Conservation (phyloP, 2,113 vertebrate genomes). For the Esox niger region DNA sequence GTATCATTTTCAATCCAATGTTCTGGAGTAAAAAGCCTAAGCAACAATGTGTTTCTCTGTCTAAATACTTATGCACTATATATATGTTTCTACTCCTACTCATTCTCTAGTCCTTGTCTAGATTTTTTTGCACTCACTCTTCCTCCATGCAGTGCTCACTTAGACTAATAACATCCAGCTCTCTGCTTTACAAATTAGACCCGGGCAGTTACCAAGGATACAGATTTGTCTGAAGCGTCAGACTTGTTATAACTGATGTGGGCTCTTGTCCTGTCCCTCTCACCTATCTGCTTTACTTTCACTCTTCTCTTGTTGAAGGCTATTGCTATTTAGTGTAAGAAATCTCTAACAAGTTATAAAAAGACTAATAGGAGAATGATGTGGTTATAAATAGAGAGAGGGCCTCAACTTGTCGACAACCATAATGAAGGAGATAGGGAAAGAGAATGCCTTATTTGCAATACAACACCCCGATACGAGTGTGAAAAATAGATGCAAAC, state of each 20-base stretch:
- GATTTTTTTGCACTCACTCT: slow-evolving; percentile 24
- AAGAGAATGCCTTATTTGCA: too few relatives aligned
- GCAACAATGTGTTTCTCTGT: too few relatives aligned
- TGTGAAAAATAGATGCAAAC: slow-evolving; percentile 16
- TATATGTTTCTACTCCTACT: slow-evolving; percentile 7
- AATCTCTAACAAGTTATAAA: background rate
- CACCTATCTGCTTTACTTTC: slow-evolving; percentile 36
- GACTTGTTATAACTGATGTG: slow-evolving; percentile 47
- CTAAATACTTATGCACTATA: too few relatives aligned
- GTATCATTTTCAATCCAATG: too few relatives aligned
- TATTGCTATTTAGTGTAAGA: slow-evolving; percentile 13
- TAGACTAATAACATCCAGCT: slow-evolving; percentile 54
- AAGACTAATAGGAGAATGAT: too few relatives aligned
- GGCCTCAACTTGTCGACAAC: too few relatives aligned
- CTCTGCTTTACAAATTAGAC: slow-evolving; percentile 67
- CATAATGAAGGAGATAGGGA: too few relatives aligned
- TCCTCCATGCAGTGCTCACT: slow-evolving; percentile 22
- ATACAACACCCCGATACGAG: background rate
- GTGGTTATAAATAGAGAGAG: too few relatives aligned
- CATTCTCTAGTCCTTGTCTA: slow-evolving; percentile 11
- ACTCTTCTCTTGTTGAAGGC: slow-evolving; percentile 36
- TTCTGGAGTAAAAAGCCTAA: too few relatives aligned
- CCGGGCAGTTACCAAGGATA: slow-evolving; percentile 74
- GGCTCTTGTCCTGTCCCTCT: slow-evolving; percentile 51
- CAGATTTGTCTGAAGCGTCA: slow-evolving; percentile 59